These are phyloP conservation scores for Philotrypesis tridentata DNA, from an alignment of 1,140 invertebrate genomes.

Conservation along the genomic window DNA sequence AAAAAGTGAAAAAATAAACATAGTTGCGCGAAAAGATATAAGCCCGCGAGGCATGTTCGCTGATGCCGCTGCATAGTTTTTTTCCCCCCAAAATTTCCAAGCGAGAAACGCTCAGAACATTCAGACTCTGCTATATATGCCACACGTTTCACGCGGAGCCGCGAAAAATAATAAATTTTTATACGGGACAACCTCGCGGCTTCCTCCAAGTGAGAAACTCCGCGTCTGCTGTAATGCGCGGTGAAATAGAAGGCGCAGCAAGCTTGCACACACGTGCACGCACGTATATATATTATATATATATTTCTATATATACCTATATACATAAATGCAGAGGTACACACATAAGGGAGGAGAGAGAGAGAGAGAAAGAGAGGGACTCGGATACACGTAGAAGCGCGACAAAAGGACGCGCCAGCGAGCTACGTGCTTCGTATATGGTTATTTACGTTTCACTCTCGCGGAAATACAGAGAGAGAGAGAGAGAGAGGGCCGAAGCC, in stretches of 20 bases:
- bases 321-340: neutral
- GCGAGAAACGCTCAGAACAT: too few relatives aligned
- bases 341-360: too few relatives aligned
- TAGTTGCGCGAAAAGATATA: too few relatives aligned
- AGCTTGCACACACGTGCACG: neutral
- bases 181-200: neutral
- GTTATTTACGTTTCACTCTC: constrained; percentile 14
- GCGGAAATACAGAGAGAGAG: neutral
- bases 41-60: too few relatives aligned
- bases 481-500: neutral
- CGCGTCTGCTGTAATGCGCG: neutral
- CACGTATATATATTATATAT: too few relatives aligned
- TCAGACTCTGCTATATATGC: too few relatives aligned
- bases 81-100: too few relatives aligned
- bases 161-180: neutral
- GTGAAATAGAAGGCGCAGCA: neutral
- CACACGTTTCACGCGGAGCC: too few relatives aligned
- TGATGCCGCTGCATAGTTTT: too few relatives aligned
- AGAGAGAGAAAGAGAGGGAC: neutral
- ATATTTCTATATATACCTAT: too few relatives aligned
- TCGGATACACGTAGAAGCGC: neutral
- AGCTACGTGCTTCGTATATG: constrained; percentile 2
- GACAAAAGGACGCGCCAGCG: constrained; percentile 4
- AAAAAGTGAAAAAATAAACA: too few relatives aligned
- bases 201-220: neutral